Conservation (phyloP, 2,797 vertebrate genomes). For the Anguilla megastoma region DNA sequence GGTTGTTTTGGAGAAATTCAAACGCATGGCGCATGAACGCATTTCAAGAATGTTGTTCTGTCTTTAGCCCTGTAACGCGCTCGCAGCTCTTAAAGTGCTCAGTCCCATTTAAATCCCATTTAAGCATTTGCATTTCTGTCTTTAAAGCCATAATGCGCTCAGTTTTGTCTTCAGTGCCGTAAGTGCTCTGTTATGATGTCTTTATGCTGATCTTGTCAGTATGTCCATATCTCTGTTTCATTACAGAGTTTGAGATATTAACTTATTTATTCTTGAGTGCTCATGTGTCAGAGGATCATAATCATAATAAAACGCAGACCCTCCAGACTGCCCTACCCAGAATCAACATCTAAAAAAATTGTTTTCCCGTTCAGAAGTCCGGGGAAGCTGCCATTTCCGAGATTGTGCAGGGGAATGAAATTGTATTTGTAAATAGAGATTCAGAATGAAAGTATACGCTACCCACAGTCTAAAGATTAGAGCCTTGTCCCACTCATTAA, state of each 20-base stretch:
- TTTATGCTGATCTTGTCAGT: not conserved
- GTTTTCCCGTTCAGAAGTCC: not conserved
- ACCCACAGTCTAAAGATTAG: not conserved
- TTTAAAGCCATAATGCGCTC: not conserved
- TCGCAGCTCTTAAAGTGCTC: not conserved
- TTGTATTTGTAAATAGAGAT: constrained; percentile 25
- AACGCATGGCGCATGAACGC: not conserved
- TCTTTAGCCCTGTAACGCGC: not conserved
- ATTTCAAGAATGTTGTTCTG: not conserved
- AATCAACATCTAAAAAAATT: not conserved
- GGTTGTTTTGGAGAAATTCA: not conserved
- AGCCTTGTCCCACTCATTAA: not conserved
- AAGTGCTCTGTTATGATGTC: not conserved
- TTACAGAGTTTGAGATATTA: not conserved
- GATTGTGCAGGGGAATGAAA: not conserved
- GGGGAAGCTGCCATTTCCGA: too few relatives aligned
- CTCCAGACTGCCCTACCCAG: not conserved
- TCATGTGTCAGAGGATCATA: not conserved
- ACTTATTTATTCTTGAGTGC: constrained; percentile 6
- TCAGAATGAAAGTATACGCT: constrained; percentile 7
- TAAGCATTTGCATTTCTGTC: not conserved
- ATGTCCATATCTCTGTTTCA: not conserved
- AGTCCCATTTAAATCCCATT: not conserved
- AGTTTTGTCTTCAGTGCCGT: not conserved
- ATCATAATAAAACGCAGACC: not conserved